phyloP scores from a whole-genome alignment of 2,113 vertebrate species.

The Leucosticte australis region DNA sequence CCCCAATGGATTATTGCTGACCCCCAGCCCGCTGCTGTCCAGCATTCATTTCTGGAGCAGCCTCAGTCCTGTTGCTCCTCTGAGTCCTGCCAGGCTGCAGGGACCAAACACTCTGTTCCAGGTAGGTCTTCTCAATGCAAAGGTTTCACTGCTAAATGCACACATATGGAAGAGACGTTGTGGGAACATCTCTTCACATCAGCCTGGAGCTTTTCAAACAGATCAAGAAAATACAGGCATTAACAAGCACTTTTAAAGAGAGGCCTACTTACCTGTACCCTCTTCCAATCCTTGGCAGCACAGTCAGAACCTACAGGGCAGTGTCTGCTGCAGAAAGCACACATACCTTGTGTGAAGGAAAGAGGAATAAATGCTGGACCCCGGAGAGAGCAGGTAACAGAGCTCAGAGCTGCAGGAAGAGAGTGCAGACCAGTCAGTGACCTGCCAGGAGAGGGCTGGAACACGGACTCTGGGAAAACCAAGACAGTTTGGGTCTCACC shows the following conservation, averaged over 20 bases:
- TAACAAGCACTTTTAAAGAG: neutral
- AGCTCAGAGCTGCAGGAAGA: neutral
- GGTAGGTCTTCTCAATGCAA: constrained; percentile 71
- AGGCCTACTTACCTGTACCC: neutral
- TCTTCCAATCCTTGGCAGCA: neutral
- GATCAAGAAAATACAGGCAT: neutral
- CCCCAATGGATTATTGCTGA: constrained; percentile 89
- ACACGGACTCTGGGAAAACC: neutral
- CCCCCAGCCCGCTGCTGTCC: constrained; percentile 90
- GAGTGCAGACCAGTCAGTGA: neutral
- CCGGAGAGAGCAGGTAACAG: neutral
- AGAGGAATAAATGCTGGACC: neutral
- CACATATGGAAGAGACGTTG: neutral
- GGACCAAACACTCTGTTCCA: constrained; percentile 91
- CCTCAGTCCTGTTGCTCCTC: constrained; percentile 89
- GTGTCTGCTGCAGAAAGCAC: neutral
- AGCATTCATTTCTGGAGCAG: constrained; percentile 98
- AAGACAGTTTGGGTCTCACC: neutral
- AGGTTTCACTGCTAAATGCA: neutral
- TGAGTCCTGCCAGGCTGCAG: constrained; percentile 94
- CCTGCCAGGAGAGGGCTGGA: neutral
- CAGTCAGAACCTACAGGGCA: neutral
- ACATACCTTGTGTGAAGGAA: neutral
- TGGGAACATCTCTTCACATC: neutral
- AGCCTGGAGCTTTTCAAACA: neutral